phyloP scores from a whole-genome alignment of 2,113 vertebrate genomes.

The Nothoprocta perdicaria region DNA sequence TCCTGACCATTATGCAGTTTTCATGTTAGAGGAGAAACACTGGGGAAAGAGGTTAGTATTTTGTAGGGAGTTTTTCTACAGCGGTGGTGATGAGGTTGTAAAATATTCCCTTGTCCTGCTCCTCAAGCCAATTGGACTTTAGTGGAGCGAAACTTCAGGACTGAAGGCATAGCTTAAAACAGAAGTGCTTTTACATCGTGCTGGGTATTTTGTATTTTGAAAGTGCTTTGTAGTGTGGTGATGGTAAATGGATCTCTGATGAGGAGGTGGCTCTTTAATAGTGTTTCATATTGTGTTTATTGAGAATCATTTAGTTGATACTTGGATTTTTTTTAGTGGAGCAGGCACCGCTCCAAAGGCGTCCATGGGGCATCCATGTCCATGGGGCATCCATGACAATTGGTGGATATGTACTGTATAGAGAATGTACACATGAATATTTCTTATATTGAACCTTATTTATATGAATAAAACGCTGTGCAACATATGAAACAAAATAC shows the following conservation, averaged over 20 bases:
- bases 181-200: neutral
- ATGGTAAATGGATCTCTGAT: neutral
- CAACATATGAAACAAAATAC: neutral
- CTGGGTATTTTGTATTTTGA: neutral
- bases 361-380: neutral
- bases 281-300: neutral
- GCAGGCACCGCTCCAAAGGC: neutral
- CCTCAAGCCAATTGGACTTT: neutral
- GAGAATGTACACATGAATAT: neutral
- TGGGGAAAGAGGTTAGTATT: neutral
- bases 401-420: neutral
- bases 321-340: neutral
- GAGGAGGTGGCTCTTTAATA: neutral
- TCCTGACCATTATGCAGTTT: neutral
- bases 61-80: neutral
- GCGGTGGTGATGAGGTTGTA: neutral
- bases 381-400: neutral
- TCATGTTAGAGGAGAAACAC: neutral
- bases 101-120: neutral
- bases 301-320: neutral
- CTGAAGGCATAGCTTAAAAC: neutral
- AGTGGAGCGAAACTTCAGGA: neutral
- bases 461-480: neutral
- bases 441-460: neutral
- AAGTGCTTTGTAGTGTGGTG: neutral